Evolutionary conservation across 2,113 vertebrate species (phyloP), one percentile per base, ranked within the genome.

Genomic region (Tetrax tetrax): DNA sequence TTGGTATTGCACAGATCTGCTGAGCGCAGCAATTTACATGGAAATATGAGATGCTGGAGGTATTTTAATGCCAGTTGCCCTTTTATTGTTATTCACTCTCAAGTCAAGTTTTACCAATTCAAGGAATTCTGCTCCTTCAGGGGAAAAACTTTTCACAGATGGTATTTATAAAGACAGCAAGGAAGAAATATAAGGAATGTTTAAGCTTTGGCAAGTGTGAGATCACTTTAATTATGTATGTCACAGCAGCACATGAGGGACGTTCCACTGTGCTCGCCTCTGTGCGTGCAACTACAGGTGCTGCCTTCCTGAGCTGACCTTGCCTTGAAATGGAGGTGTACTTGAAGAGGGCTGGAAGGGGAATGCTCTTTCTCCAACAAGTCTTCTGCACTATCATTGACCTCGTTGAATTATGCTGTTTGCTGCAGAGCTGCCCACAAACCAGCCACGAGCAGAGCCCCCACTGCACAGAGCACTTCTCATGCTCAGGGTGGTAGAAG

Each of bases 401-500:
- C 29, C 25, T 77, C 28, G 4, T 0, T 57, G 31, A n/a, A 57
- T 71, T 75, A 17, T 2, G 14, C 11, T 51, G 11, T 71, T 78
- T 11, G 10, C 18, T 48, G n/a, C 45, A n/a, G 63, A 35, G 4
- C 31, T 84, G 31, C 45, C 33, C 45, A 29, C 37, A 45, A 54
- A 31, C 14, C 41, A 81, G 28, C 28, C 56, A 19, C 1, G 2
- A 60, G 48, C n/a, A 60, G 33, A 41, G 4, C 19, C 24, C 19
- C 21, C 29, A 2, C 17, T 0, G 0, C 19, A 51, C 13, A 28
- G 59, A 57, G 47, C 18, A 4, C 14, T 75, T 65, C 1, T 0
- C 23, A 1, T 15, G 22, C 3, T 4, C 70, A 51, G 47, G 28
- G 45, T 22, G 6, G 13, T 75, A 47, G 31, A n/a, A 64, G 41